Percentiles rank a stretch among this genome's conserved stretches.
Evolutionary conservation across 2,888 invertebrate genomes (phyloP).

Genomic region (Glaucopsyche alexis): DNA sequence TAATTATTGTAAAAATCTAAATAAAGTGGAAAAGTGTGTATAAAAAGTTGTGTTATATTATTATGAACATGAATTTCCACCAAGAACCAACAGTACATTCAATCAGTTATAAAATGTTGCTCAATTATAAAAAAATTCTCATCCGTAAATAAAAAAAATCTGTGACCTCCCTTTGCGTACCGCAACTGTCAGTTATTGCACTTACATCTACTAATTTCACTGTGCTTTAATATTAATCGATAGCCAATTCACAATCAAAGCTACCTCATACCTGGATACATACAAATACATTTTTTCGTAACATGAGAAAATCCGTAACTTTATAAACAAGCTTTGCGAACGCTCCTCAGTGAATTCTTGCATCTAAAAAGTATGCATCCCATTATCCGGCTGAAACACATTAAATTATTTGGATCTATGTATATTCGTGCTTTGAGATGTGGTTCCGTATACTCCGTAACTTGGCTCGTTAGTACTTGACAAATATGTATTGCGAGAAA

Average conservation of each 20-base stretch:
- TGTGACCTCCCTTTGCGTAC: too few species aligned
- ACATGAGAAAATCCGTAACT: conserved; percentile 6
- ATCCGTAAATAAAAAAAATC: too few species aligned
- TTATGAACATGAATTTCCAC: too few species aligned
- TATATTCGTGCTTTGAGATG: conserved; percentile 22
- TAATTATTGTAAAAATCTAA: too few species aligned
- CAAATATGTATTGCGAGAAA: not conserved
- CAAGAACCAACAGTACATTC: too few species aligned
- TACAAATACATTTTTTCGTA: not conserved
- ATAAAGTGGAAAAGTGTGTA: too few species aligned
- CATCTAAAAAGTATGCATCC: conserved; percentile 40
- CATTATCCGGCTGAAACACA: conserved; percentile 44
- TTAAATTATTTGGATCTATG: conserved; percentile 41
- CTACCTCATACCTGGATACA: not conserved
- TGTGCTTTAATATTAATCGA: not conserved
- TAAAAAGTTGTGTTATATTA: too few species aligned
- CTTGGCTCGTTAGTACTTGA: not conserved
- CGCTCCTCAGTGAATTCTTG: conserved; percentile 18
- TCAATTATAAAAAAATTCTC: too few species aligned
- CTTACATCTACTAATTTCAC: not conserved
- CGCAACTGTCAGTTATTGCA: too few species aligned
- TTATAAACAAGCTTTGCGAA: conserved; percentile 25
- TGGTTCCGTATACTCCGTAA: conserved; percentile 14
- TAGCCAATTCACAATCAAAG: not conserved
- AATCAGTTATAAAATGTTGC: too few species aligned